These are phyloP conservation scores for Thomomys bottae DNA, from an alignment of 2,113 vertebrate species.

Conservation along the genomic window DNA sequence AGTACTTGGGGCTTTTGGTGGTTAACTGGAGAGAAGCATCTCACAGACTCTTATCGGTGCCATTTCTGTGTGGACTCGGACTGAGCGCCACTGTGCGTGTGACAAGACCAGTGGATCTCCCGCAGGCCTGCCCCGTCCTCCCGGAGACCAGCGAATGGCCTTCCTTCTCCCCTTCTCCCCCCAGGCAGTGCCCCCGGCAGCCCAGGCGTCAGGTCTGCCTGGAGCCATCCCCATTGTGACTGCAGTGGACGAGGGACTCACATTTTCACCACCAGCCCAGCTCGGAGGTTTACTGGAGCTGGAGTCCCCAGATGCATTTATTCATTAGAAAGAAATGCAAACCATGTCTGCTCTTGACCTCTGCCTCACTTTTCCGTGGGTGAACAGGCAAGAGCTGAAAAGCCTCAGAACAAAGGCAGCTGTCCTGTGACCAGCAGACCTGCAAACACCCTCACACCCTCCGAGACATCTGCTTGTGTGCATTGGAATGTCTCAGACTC, in stretches of 20 bases:
- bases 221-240: neutral
- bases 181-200: neutral
- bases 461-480: fast-evolving
- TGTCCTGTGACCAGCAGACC: too few relatives aligned
- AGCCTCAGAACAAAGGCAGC: too few relatives aligned
- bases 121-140: too few relatives aligned
- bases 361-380: neutral
- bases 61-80: fast-evolving
- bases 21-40: too few relatives aligned
- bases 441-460: neutral
- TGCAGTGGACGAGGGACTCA: fast-evolving
- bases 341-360: fast-evolving
- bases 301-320: neutral
- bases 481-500: fast-evolving
- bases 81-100: too few relatives aligned
- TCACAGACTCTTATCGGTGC: too few relatives aligned
- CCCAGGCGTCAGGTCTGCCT: neutral
- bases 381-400: too few relatives aligned
- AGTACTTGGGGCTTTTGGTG: too few relatives aligned
- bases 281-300: neutral
- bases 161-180: neutral
- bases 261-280: neutral
- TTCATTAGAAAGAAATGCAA: fast-evolving
- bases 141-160: too few relatives aligned
- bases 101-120: too few relatives aligned